A percentile compares a stretch with the other conserved stretches of the same genome.
Conservation (phyloP, 1,140 invertebrate genomes). For the Gonatopus flavifemur region DNA sequence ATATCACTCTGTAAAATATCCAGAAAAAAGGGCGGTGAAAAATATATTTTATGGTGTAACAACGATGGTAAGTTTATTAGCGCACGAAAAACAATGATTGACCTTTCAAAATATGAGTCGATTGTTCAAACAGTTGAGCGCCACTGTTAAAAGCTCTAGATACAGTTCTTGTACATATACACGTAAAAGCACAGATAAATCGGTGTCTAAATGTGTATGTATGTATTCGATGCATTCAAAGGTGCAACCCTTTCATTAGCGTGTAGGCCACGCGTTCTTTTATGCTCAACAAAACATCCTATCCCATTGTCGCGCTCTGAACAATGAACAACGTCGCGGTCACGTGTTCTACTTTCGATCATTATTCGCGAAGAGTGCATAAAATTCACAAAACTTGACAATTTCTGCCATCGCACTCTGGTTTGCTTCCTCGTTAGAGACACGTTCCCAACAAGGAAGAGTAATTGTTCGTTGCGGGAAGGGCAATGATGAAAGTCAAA, state of each 20-base stretch:
- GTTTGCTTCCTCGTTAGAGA: no score
- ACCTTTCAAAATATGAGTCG: no score
- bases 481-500: no score
- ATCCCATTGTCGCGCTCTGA: slow-evolving; percentile 51
- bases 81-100: no score
- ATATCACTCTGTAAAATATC: no score
- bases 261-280: slow-evolving; percentile 55
- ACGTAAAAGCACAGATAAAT: background rate
- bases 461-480: no score
- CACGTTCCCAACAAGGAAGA: no score
- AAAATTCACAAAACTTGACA: slow-evolving; percentile 51
- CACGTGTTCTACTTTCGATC: slow-evolving; percentile 53
- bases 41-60: no score
- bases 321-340: slow-evolving; percentile 43
- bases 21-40: no score
- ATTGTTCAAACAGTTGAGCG: no score
- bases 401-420: no score
- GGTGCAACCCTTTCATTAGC: slow-evolving; percentile 58
- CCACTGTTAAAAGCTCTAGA: slow-evolving; percentile 30
- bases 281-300: slow-evolving; percentile 55
- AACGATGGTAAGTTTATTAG: no score
- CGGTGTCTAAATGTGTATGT: slow-evolving; percentile 11
- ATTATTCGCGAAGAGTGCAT: slow-evolving; percentile 47
- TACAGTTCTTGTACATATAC: slow-evolving; percentile 1
- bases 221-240: slow-evolving; percentile 46